These are phyloP conservation scores for Leptinotarsa haldemani DNA, from an alignment of 2,888 invertebrate genomes.

Conservation along the genomic window DNA sequence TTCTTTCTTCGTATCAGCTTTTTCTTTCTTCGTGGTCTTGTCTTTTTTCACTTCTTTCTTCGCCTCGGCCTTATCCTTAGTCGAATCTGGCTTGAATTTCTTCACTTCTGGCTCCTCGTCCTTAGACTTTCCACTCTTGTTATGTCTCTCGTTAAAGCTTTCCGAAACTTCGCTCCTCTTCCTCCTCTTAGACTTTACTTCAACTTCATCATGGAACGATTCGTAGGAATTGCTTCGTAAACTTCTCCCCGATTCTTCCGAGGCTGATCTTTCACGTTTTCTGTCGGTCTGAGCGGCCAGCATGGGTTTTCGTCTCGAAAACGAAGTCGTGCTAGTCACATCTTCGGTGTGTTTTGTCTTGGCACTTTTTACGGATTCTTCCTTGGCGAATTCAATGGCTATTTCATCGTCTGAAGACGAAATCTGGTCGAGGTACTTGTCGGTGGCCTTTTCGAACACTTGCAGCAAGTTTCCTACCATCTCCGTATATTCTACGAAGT, in stretches of 20 bases:
- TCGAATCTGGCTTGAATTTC: constrained; percentile 30
- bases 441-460: constrained; percentile 84
- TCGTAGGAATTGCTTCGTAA: constrained; percentile 44
- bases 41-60: constrained; percentile 38
- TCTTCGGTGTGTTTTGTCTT: constrained; percentile 41
- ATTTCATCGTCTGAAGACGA: constrained; percentile 84
- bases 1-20: constrained; percentile 35
- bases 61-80: constrained; percentile 38
- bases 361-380: constrained; percentile 61
- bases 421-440: constrained; percentile 84
- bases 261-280: constrained; percentile 57
- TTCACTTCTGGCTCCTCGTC: constrained; percentile 30
- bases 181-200: constrained; percentile 35
- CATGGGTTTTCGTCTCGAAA: constrained; percentile 58
- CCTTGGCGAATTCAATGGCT: constrained; percentile 74
- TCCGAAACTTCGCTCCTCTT: constrained; percentile 35
- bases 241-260: constrained; percentile 52
- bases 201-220: constrained; percentile 37
- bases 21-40: constrained; percentile 45
- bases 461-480: constrained; percentile 88
- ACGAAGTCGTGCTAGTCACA: constrained; percentile 37
- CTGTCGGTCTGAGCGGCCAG: constrained; percentile 58
- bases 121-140: constrained; percentile 37
- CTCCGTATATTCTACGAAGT: constrained; percentile 80
- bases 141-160: constrained; percentile 36